These are phyloP conservation scores for Argyrosomus regius DNA, from an alignment of 2,797 vertebrate genomes.

Conservation along the genomic window DNA sequence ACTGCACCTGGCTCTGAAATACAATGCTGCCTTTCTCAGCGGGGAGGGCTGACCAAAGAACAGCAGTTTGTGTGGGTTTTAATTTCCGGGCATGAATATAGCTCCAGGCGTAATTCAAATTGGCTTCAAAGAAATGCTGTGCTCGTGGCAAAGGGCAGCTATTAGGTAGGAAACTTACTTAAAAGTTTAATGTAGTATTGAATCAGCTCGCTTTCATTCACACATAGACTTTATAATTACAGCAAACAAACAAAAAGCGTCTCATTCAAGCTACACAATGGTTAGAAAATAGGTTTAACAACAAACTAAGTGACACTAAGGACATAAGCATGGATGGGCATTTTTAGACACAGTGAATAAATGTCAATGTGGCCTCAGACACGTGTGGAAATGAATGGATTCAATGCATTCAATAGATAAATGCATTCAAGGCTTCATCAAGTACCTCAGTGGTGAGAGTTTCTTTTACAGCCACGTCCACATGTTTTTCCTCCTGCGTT, in stretches of 20 bases:
- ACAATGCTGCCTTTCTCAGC: conserved; percentile 30
- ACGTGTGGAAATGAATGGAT: conserved; percentile 36
- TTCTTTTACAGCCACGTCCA: conserved; percentile 39
- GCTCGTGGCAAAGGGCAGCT: conserved; percentile 24
- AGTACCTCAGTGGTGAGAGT: conserved; percentile 63
- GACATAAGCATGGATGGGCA: conserved; percentile 7
- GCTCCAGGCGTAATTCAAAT: conserved; percentile 42
- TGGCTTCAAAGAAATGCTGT: conserved; percentile 24
- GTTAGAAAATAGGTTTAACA: conserved; percentile 30
- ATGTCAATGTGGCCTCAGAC: conserved; percentile 26
- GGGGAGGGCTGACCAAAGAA: conserved; percentile 21
- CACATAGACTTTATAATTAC: conserved; percentile 1
- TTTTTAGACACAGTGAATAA: conserved; percentile 37
- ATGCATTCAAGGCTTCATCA: conserved; percentile 10
- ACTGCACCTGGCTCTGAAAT: conserved; percentile 37
- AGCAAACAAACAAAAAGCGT: conserved; percentile 23
- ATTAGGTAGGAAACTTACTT: conserved; percentile 28
- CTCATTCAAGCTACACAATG: conserved; percentile 40
- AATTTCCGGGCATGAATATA: conserved; percentile 26
- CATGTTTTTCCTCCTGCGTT: conserved; percentile 38
- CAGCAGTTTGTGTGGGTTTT: conserved; percentile 22
- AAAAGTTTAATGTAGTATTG: conserved; percentile 16
- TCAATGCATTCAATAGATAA: neutral
- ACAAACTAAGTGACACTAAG: conserved; percentile 1
- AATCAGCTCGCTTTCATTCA: conserved; percentile 20